Conservation (phyloP, 2,888 invertebrate genomes). For the Mimumesa dahlbomi region DNA sequence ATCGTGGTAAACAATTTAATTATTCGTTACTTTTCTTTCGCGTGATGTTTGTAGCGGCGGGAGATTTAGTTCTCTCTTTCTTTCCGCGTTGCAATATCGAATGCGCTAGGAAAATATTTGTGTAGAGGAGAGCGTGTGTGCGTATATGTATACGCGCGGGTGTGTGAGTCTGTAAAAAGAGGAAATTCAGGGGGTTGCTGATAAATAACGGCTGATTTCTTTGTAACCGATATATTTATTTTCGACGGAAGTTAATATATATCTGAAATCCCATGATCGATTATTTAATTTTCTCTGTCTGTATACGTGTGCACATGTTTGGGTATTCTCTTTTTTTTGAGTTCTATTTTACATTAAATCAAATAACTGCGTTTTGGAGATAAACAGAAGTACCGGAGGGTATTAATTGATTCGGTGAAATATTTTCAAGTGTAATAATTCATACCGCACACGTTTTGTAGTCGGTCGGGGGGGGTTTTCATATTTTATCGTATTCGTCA, state of each 20-base stretch:
- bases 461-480: not conserved
- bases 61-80: too few relatives aligned
- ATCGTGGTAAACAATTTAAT: too few relatives aligned
- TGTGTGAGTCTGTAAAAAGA: not conserved
- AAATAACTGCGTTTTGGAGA: not conserved
- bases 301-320: not conserved
- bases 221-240: too few relatives aligned
- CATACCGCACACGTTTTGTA: not conserved
- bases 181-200: not conserved
- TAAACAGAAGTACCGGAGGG: not conserved
- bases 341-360: not conserved
- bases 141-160: too few relatives aligned
- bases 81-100: too few relatives aligned
- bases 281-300: too few relatives aligned
- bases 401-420: not conserved
- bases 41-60: too few relatives aligned
- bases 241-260: too few relatives aligned
- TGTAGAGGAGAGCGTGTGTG: not conserved
- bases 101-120: constrained; percentile 11
- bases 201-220: too few relatives aligned
- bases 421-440: not conserved
- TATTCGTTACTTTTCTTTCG: too few relatives aligned
- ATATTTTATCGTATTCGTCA: not conserved
- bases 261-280: too few relatives aligned
- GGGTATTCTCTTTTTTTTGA: not conserved